These are phyloP conservation scores for Solenopsis invicta DNA, from an alignment of 1,140 invertebrate genomes.

Conservation along the genomic window DNA sequence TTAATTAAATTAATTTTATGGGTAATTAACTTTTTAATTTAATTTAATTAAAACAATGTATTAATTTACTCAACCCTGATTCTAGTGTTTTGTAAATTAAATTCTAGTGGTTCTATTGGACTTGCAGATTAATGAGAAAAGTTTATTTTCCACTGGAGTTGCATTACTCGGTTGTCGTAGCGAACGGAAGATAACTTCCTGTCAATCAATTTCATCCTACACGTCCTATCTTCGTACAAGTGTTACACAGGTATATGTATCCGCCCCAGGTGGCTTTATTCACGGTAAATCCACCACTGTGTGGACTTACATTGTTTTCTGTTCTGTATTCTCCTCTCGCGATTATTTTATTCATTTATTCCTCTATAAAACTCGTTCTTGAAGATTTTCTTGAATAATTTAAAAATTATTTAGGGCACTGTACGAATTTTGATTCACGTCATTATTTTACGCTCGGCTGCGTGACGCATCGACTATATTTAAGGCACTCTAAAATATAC, in stretches of 20 bases:
- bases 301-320: neutral
- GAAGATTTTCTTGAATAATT: neutral
- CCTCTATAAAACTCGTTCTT: neutral
- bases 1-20: no score
- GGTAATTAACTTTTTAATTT: no score
- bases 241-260: constrained; percentile 35
- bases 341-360: neutral
- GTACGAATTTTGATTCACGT: constrained; percentile 72
- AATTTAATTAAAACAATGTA: no score
- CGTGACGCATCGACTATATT: constrained; percentile 77
- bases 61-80: no score
- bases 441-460: constrained; percentile 78
- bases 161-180: constrained; percentile 29
- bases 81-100: neutral
- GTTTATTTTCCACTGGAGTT: neutral
- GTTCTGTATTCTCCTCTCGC: neutral
- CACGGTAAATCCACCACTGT: neutral
- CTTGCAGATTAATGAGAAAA: constrained; percentile 15
- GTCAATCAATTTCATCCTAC: constrained; percentile 63
- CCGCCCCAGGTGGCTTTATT: neutral
- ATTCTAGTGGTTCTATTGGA: neutral
- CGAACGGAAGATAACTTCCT: constrained; percentile 68
- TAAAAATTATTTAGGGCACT: constrained; percentile 46
- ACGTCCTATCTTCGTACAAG: constrained; percentile 38
- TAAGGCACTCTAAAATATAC: constrained; percentile 68